Percentiles rank a stretch among this genome's conserved stretches.
Conservation (phyloP, 2,113 vertebrate genomes). For the Serilophus lunatus region DNA sequence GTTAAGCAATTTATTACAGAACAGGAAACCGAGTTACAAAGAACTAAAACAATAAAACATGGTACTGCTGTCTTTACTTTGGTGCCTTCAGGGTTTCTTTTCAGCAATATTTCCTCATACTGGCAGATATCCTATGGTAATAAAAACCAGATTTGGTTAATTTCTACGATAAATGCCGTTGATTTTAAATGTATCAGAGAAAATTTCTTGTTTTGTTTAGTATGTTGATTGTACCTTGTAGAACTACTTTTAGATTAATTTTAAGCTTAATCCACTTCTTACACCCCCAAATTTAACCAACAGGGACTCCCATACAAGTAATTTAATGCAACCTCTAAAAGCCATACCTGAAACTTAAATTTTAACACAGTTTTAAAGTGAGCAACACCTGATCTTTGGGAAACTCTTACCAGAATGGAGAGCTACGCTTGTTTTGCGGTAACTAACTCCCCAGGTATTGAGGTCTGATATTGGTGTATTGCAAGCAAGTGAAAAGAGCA, state of each 20-base stretch:
- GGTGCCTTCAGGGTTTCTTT: not conserved
- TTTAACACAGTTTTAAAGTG: not conserved
- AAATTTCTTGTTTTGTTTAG: not conserved
- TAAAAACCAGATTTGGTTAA: not conserved
- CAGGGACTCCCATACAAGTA: not conserved
- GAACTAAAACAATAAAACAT: not conserved
- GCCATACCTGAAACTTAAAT: not conserved
- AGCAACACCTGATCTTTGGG: not conserved
- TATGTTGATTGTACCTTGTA: not conserved
- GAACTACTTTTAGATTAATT: not conserved
- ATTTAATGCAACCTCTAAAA: not conserved
- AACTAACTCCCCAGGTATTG: not conserved
- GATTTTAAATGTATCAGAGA: not conserved
- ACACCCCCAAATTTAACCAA: not conserved
- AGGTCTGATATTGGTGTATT: not conserved
- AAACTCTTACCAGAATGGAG: not conserved
- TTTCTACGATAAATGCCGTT: not conserved
- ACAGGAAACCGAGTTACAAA: not conserved
- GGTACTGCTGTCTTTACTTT: not conserved
- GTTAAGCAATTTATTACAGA: not conserved
- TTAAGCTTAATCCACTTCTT: not conserved
- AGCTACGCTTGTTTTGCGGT: not conserved
- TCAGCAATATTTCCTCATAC: not conserved
- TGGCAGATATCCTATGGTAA: not conserved
- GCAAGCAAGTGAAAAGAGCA: constrained; percentile 28